phyloP scores from a whole-genome alignment of 2,888 invertebrate species.

The Eueremaeus valkanovi region DNA sequence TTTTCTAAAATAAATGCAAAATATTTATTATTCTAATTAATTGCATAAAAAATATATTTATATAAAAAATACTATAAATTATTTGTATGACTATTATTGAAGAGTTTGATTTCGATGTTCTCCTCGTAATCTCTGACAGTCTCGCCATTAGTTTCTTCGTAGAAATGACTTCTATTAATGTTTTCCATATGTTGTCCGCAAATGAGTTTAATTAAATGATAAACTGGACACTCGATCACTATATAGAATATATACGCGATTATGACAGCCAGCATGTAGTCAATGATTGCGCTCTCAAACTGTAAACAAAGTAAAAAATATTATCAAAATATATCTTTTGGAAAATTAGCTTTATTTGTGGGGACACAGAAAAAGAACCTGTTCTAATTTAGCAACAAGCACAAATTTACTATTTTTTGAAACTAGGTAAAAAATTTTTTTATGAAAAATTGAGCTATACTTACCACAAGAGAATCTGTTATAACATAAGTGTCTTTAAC shows the following conservation, averaged over 20 bases:
- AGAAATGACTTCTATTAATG: neutral
- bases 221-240: slow-evolving; percentile 35
- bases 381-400: too few species aligned
- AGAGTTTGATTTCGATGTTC: slow-evolving; percentile 20
- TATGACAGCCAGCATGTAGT: slow-evolving; percentile 19
- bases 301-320: slow-evolving; percentile 11
- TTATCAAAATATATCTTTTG: too few species aligned
- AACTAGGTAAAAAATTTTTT: neutral
- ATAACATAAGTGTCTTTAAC: slow-evolving; percentile 24
- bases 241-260: slow-evolving; percentile 36
- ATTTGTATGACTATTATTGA: neutral
- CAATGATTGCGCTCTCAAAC: slow-evolving; percentile 29
- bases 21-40: too few species aligned
- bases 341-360: too few species aligned
- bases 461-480: slow-evolving; percentile 27
- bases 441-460: too few species aligned
- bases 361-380: too few species aligned
- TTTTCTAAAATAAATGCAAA: too few species aligned
- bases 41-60: too few species aligned
- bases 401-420: neutral
- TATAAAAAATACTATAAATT: too few species aligned
- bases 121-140: neutral
- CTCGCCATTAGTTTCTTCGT: neutral
- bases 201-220: slow-evolving; percentile 36
- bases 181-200: neutral